Base-by-base conservation (phyloP, 64 coral and sea anemone species). In the Dendronephthya gigantea region DNA sequence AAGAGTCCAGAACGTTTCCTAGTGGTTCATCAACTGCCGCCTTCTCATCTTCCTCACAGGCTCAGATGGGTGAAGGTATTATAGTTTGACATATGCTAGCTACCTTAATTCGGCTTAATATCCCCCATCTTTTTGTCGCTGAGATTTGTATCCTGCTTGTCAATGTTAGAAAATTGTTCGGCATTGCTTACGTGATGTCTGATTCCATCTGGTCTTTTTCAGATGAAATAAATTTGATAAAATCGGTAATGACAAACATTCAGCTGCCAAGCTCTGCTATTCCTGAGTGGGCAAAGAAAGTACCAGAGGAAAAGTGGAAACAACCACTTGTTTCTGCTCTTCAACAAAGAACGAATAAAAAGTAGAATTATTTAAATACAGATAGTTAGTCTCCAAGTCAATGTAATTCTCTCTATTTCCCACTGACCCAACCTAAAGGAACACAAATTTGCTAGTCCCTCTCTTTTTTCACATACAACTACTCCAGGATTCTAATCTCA, bases 261-360 rank as follows among this genome's bases (percentile, higher is more conserved):
- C 86, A 90, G 34, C 88, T 98, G 38, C 95, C 95, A 22, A 87
- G 62, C 29, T 93, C 95, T 72, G 86, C 95, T 34, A 90, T 93
- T 13, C 95, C 95, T 48, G 95, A 98, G 25, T 98, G 95, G 95
- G 95, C 95, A 29, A 93, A 88, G 51, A 87, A 91, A 10, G 65
- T 98, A n/a, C 95, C 95, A 69, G 95, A 98, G 74, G 95, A 98
- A 15, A 98, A 88, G 33, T 98, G 95, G 95, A 98, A 93, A 83
- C 83, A 86, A 15, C 93, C 95, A 28, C 82, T 98, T 12, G 89
- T 93, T 4, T 84, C 92, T 33, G 30, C 72, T 17, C 72, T 33
- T 29, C 36, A 79, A 16, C 72, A 79, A 35, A 79, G 36, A 29
- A 79, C 31, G 9, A 39, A 35, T 79, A 39, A 34, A 79, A 79